Evolutionary conservation across 2,888 invertebrate species (phyloP).

Genomic region (Rhimphoctona megacephalus): DNA sequence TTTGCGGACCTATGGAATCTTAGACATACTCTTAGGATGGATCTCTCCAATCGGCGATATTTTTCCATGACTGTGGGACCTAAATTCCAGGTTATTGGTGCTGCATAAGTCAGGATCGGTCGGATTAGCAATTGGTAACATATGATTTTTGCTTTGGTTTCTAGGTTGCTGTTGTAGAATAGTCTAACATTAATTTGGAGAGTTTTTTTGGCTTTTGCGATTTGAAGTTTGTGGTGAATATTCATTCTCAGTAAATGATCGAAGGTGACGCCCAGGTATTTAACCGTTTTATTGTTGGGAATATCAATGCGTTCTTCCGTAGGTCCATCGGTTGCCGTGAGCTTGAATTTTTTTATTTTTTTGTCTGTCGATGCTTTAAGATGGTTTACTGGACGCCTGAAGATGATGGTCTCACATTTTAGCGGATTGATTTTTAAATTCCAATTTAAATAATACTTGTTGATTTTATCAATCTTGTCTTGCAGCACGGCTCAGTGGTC

Average conservation of each 20-base stretch:
- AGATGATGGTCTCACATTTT: conserved; percentile 32
- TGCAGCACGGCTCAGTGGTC: conserved; percentile 83
- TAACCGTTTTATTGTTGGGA: conserved; percentile 7
- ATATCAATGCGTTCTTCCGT: background rate
- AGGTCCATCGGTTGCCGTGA: background rate
- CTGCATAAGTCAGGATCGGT: conserved; percentile 40
- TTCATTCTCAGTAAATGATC: conserved; percentile 16
- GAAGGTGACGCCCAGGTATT: conserved; percentile 28
- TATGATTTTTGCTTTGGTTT: conserved; percentile 28
- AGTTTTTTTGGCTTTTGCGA: background rate
- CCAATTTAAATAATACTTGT: conserved; percentile 25
- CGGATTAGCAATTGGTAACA: conserved; percentile 23
- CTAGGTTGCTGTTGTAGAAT: conserved; percentile 15
- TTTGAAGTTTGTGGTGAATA: background rate
- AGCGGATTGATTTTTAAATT: conserved; percentile 43
- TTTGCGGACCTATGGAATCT: conserved; percentile 14
- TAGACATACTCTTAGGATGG: conserved; percentile 2
- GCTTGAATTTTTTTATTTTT: conserved; percentile 30
- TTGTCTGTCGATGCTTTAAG: background rate
- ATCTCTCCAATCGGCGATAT: conserved; percentile 38
- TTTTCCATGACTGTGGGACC: conserved; percentile 48
- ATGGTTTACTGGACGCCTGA: conserved; percentile 6
- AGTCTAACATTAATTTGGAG: background rate
- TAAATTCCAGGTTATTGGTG: conserved; percentile 46
- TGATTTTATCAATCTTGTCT: conserved; percentile 5